A percentile compares a stretch with the other conserved stretches of the same genome.
Conservation (phyloP, 2,888 invertebrate species). For the Trissonchulus latispiculum region DNA sequence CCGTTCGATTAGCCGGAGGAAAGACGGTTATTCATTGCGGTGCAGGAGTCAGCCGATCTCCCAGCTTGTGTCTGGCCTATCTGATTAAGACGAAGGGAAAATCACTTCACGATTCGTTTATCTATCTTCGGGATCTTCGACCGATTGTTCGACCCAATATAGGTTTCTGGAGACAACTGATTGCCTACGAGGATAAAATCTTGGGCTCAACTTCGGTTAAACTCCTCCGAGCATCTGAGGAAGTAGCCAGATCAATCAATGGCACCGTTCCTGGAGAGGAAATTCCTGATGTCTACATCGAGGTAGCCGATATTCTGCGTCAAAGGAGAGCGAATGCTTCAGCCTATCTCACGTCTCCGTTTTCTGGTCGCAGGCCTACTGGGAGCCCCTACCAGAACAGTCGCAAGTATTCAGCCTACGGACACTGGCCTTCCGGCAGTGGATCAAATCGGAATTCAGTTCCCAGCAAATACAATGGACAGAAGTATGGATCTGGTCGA, state of each 20-base stretch:
- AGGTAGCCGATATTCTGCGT: not conserved
- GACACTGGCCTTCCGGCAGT: too few species aligned
- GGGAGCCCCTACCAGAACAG: too few species aligned
- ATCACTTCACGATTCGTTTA: slow-evolving; percentile 64
- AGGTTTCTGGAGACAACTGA: slow-evolving; percentile 13
- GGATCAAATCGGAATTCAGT: not conserved
- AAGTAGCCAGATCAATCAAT: not conserved
- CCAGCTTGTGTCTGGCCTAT: slow-evolving; percentile 68
- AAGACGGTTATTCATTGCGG: slow-evolving; percentile 70
- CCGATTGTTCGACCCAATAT: slow-evolving; percentile 50
- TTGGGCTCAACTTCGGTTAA: not conserved
- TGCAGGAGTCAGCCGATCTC: slow-evolving; percentile 72
- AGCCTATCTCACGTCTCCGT: not conserved
- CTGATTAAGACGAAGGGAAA: slow-evolving; percentile 67
- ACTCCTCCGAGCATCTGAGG: not conserved
- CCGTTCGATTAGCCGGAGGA: slow-evolving; percentile 52
- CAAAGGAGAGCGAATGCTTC: not conserved
- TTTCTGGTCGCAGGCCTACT: too few species aligned
- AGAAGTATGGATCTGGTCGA: not conserved
- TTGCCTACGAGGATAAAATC: slow-evolving; percentile 9
- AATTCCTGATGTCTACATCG: slow-evolving; percentile 10
- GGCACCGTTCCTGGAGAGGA: not conserved
- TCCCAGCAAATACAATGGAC: not conserved
- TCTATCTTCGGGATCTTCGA: slow-evolving; percentile 59
- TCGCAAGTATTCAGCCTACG: too few species aligned